Evolutionary conservation across 2,797 vertebrate species (phyloP).

Genomic region (Stomatorhinus walkeri): DNA sequence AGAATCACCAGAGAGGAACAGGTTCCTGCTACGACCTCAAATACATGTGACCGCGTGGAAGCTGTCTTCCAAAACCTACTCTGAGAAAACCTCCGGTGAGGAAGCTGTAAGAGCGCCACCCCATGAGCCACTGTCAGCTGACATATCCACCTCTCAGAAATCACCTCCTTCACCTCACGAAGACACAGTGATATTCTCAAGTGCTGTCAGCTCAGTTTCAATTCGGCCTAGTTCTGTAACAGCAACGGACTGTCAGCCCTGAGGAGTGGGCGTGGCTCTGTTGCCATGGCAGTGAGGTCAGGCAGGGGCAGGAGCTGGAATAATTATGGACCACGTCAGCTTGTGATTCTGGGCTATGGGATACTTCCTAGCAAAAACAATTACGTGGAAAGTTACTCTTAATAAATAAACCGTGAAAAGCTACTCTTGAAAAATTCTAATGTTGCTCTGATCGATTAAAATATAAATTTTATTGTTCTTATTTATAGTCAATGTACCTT

Average conservation of each 20-base stretch:
- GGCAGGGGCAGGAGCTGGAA: neutral
- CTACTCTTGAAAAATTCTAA: neutral
- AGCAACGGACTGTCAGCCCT: neutral
- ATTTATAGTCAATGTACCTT: neutral
- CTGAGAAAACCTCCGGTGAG: neutral
- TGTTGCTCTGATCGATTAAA: neutral
- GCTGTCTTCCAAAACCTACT: neutral
- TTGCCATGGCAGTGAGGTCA: neutral
- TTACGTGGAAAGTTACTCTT: neutral
- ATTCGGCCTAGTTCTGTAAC: neutral
- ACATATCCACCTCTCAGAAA: neutral
- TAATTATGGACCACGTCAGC: neutral
- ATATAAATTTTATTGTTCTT: neutral
- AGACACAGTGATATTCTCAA: neutral
- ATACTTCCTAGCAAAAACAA: neutral
- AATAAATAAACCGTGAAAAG: neutral
- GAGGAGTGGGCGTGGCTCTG: neutral
- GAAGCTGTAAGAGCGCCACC: neutral
- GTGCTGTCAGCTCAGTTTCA: neutral
- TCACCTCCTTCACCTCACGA: neutral
- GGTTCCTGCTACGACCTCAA: neutral
- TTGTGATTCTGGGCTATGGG: neutral
- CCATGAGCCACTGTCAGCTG: neutral
- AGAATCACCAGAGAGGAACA: neutral
- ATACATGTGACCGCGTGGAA: neutral